Evolutionary conservation across 2,888 invertebrate genomes (phyloP).

Genomic region (Cephus rjabovi): DNA sequence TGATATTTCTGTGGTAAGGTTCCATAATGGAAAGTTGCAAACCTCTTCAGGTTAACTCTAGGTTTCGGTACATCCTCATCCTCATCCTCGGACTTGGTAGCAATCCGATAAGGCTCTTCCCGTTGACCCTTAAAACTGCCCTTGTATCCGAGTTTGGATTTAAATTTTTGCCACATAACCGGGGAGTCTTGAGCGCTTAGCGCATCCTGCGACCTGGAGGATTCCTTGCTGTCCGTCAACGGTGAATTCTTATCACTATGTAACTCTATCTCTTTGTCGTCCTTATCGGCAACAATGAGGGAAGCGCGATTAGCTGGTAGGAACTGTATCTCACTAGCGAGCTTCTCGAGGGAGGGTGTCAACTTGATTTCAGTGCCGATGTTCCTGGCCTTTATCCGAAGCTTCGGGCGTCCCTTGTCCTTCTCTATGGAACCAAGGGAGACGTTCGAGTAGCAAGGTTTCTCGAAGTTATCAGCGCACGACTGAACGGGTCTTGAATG

Average conservation of each 20-base stretch:
- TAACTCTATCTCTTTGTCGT: conserved; percentile 4
- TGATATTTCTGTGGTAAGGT: conserved; percentile 34
- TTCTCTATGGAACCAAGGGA: conserved; percentile 35
- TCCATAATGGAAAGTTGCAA: conserved; percentile 33
- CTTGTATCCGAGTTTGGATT: conserved; percentile 27
- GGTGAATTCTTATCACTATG: conserved; percentile 12
- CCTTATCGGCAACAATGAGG: conserved; percentile 12
- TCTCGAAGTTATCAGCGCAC: conserved; percentile 31
- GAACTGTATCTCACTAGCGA: conserved; percentile 59
- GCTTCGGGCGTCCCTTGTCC: conserved; percentile 37
- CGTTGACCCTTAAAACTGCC: conserved; percentile 39
- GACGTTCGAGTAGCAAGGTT: conserved; percentile 48
- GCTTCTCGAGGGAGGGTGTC: conserved; percentile 54
- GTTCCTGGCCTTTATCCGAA: conserved; percentile 36
- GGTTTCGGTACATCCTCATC: conserved; percentile 8
- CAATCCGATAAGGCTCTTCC: conserved; percentile 23
- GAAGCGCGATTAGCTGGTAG: conserved; percentile 43
- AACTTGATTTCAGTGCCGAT: conserved; percentile 41
- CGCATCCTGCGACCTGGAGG: conserved; percentile 45
- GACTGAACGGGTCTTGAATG: conserved; percentile 24
- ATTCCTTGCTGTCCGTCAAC: conserved; percentile 31
- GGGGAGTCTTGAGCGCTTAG: conserved; percentile 25
- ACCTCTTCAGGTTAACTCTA: conserved; percentile 29
- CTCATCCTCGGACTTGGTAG: conserved; percentile 17
- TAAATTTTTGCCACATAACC: conserved; percentile 21